These are phyloP conservation scores for Bucorvus abyssinicus DNA, from an alignment of 2,797 vertebrate species.

Conservation along the genomic window DNA sequence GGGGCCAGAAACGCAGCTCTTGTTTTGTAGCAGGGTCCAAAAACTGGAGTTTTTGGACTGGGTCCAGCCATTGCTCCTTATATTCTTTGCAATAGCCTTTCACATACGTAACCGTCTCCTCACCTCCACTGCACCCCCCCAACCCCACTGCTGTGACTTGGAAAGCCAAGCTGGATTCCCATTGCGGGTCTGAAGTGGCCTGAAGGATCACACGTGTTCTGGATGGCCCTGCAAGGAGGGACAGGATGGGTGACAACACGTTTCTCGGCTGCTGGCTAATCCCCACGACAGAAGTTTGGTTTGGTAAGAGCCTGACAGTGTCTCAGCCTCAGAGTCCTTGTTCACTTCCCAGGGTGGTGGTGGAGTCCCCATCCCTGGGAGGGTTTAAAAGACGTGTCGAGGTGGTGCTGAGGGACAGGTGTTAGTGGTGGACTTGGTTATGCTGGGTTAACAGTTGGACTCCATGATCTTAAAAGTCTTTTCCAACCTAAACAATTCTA, in stretches of 20 bases:
- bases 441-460: background rate
- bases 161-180: background rate
- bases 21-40: fast-evolving
- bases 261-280: background rate
- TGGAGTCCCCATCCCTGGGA: background rate
- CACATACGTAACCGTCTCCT: fast-evolving
- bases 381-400: background rate
- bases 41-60: background rate
- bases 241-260: background rate
- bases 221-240: background rate
- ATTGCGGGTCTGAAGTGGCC: fast-evolving
- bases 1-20: background rate
- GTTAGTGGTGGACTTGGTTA: background rate
- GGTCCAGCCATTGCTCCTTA: background rate
- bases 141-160: background rate
- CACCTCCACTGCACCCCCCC: background rate
- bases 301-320: background rate
- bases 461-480: background rate
- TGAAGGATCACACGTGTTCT: background rate
- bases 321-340: background rate
- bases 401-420: background rate
- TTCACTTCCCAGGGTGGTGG: background rate
- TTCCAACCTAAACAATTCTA: background rate
- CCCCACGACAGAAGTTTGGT: background rate
- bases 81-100: background rate